Conservation (phyloP, 1,140 invertebrate species). For the Drosophila asahinai region DNA sequence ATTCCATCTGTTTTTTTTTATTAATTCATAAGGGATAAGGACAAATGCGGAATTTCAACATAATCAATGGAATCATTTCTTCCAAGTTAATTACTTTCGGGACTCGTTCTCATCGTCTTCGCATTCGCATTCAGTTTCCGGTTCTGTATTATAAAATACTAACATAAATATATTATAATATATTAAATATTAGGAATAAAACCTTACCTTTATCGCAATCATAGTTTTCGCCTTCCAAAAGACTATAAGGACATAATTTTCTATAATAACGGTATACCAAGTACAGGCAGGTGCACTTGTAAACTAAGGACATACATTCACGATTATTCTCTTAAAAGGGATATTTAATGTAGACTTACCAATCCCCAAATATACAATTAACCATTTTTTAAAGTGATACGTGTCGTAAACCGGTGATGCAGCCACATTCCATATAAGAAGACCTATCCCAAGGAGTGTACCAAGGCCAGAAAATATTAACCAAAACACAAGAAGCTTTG, state of each 20-base stretch:
- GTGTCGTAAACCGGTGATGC: not conserved
- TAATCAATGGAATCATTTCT: not conserved
- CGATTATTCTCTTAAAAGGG: not conserved
- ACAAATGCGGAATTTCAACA: not conserved
- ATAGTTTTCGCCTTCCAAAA: not conserved
- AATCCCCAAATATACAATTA: constrained; percentile 43
- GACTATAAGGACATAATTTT: not conserved
- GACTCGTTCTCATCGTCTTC: not conserved
- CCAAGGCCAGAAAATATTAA: constrained; percentile 43
- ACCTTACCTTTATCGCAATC: not conserved
- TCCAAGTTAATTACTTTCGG: not conserved
- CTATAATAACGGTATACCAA: constrained; percentile 46
- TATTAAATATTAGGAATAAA: not conserved
- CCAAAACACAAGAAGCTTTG: constrained; percentile 33
- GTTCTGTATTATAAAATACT: not conserved
- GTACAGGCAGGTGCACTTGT: constrained; percentile 42
- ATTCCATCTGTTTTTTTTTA: not conserved
- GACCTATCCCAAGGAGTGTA: constrained; percentile 16
- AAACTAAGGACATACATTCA: constrained; percentile 6
- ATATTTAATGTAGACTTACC: constrained; percentile 8
- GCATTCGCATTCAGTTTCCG: not conserved
- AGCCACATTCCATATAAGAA: constrained; percentile 34
- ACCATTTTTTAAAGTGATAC: constrained; percentile 16
- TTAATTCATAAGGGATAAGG: constrained; percentile 1
- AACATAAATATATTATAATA: too few species aligned